Evolutionary conservation across 2,888 invertebrate species (phyloP).

Genomic region (Volucella inflata): DNA sequence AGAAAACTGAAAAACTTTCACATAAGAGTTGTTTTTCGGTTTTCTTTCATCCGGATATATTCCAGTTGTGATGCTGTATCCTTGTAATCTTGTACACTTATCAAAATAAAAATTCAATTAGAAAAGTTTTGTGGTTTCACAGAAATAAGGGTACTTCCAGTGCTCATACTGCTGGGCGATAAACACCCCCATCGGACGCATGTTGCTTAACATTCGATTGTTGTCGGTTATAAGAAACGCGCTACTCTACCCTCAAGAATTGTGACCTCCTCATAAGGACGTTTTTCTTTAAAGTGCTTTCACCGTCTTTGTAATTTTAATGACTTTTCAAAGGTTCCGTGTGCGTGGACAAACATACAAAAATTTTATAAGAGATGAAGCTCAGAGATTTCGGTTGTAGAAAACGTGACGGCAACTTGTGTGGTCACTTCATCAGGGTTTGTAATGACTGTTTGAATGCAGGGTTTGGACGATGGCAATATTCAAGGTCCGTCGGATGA

Average conservation of each 20-base stretch:
- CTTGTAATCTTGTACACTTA: slow-evolving; percentile 26
- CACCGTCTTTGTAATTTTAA: slow-evolving; percentile 66
- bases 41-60: slow-evolving; percentile 69
- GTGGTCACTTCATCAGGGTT: slow-evolving; percentile 14
- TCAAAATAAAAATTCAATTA: slow-evolving; percentile 74
- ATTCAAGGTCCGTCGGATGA: too few species aligned
- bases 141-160: slow-evolving; percentile 58
- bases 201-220: slow-evolving; percentile 31
- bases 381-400: slow-evolving; percentile 9
- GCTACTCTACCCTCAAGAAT: neutral
- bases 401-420: slow-evolving; percentile 10
- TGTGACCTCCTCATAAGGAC: slow-evolving; percentile 13
- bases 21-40: slow-evolving; percentile 56
- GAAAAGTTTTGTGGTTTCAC: slow-evolving; percentile 61
- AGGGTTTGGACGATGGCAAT: too few species aligned
- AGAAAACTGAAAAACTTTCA: slow-evolving; percentile 45
- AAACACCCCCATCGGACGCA: slow-evolving; percentile 48
- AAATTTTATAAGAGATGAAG: slow-evolving; percentile 5
- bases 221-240: slow-evolving; percentile 7
- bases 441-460: too few species aligned
- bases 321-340: slow-evolving; percentile 36
- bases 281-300: slow-evolving; percentile 69
- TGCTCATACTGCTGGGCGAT: neutral
- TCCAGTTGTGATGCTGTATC: slow-evolving; percentile 7
- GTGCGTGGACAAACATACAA: slow-evolving; percentile 12